Conservation (phyloP, 2,888 invertebrate species). For the Lasioglossum pauxillum region DNA sequence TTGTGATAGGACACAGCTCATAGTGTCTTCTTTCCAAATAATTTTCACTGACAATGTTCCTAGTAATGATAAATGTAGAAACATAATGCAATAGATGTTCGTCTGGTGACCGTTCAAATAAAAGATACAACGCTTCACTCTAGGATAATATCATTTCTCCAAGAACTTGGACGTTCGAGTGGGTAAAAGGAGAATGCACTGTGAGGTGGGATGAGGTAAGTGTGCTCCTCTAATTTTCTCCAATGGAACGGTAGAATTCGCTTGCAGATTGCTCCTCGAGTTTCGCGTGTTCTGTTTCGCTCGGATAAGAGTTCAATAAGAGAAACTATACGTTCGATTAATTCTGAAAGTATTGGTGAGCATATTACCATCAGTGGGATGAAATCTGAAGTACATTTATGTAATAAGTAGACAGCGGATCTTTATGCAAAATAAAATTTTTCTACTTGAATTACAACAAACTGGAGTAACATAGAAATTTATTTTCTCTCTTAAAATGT, state of each 20-base stretch:
- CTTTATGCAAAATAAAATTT: too few species aligned
- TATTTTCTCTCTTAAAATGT: too few species aligned
- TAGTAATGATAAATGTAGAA: background rate
- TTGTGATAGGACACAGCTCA: background rate
- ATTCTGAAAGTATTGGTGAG: background rate
- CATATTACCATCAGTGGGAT: background rate
- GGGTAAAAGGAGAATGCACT: background rate
- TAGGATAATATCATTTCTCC: background rate
- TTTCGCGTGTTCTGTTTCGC: background rate
- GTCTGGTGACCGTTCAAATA: background rate
- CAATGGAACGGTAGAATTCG: background rate
- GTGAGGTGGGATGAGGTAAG: constrained; percentile 42
- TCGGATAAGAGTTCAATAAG: background rate
- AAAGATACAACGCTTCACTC: background rate
- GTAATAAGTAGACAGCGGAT: too few species aligned
- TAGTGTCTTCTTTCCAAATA: background rate
- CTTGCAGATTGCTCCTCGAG: background rate
- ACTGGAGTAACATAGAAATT: too few species aligned
- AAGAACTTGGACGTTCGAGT: background rate
- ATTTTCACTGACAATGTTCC: background rate
- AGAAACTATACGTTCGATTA: background rate
- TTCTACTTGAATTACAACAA: too few species aligned
- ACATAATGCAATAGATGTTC: background rate
- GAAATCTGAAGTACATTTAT: background rate
- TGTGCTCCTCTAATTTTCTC: constrained; percentile 10